A percentile compares a stretch with the other conserved stretches of the same genome.
phyloP scores from a whole-genome alignment of 2,797 vertebrate species.

The Dendrocincla fuliginosa region DNA sequence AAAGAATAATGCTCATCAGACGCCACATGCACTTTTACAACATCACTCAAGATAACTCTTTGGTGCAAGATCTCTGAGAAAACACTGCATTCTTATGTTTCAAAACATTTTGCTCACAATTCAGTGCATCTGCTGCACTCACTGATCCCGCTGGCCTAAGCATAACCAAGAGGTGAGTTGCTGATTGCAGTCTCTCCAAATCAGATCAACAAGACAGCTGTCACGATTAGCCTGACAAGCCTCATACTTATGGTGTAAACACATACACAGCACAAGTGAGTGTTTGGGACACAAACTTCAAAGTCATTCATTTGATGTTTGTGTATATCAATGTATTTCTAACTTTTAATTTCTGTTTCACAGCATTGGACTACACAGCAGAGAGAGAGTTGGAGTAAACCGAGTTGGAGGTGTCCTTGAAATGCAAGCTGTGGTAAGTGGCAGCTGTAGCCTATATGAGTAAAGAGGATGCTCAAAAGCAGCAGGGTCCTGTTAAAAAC shows the following conservation, averaged over 20 bases:
- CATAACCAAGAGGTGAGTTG: rapidly evolving
- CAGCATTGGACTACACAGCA: rapidly evolving
- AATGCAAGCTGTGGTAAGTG: neutral
- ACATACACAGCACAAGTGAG: neutral
- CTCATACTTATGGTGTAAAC: neutral
- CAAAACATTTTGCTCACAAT: neutral
- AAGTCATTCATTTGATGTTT: neutral
- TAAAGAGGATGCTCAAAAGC: neutral
- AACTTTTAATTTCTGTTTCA: neutral
- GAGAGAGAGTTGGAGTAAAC: neutral
- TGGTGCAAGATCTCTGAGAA: neutral
- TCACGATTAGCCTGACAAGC: neutral
- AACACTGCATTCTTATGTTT: neutral
- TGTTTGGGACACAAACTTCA: rapidly evolving
- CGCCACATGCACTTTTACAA: rapidly evolving
- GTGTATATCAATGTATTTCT: neutral
- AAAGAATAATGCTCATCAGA: neutral
- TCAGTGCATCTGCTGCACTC: neutral
- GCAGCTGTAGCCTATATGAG: neutral
- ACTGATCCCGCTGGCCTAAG: neutral
- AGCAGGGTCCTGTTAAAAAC: neutral
- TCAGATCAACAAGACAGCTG: neutral
- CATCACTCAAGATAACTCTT: neutral
- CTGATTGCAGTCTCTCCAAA: neutral
- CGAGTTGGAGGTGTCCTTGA: neutral